Evolutionary conservation across 1,140 invertebrate genomes (phyloP).

Genomic region (Piezodorus guildinii): DNA sequence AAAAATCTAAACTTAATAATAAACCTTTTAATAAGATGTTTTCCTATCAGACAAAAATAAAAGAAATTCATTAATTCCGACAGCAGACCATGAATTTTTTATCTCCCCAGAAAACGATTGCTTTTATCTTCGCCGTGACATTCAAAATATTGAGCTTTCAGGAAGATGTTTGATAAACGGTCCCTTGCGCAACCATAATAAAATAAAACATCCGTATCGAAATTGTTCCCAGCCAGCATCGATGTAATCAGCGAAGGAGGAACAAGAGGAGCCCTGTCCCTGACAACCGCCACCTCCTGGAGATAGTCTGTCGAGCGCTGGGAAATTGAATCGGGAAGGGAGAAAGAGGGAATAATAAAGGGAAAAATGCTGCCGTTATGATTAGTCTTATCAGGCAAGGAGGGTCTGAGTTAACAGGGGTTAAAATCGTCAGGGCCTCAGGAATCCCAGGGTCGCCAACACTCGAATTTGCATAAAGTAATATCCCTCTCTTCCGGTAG

Average conservation of each 20-base stretch:
- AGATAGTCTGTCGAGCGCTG: background rate
- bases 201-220: no score
- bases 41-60: no score
- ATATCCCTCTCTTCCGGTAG: background rate
- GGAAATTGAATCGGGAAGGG: background rate
- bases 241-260: background rate
- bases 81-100: no score
- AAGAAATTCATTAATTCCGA: no score
- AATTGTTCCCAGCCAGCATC: no score
- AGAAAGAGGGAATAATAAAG: background rate
- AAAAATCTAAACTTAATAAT: no score
- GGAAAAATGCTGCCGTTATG: background rate
- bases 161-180: no score
- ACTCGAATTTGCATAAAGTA: background rate
- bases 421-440: background rate
- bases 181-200: no score
- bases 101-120: no score
- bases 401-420: background rate
- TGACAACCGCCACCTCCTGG: background rate
- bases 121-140: no score
- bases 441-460: background rate
- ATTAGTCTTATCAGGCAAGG: constrained; percentile 5
- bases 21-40: no score
- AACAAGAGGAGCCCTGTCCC: constrained; percentile 1
- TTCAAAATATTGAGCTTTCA: no score